Base-by-base conservation (phyloP, 2,113 vertebrate genomes). In the Vombatus ursinus region DNA sequence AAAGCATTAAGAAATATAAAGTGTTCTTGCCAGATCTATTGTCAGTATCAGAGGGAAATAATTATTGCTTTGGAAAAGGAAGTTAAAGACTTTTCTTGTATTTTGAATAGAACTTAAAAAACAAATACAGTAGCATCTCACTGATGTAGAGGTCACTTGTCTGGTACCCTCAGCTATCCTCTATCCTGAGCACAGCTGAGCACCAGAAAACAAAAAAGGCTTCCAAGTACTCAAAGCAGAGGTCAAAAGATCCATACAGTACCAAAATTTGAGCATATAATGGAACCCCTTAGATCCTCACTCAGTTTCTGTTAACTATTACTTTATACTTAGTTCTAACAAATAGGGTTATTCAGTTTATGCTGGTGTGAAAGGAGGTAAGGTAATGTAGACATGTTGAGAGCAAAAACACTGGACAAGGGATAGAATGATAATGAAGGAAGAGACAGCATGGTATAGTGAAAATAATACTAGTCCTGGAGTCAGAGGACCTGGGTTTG, bases 31-130 rank as follows among this genome's bases (percentile, higher is more conserved):
- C 28, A 50, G 22, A 90, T 90, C 90, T 50, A 12, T 31, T 90
- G 12, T 90, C 14, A 50, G 25, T 12, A 90, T 90, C 68, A 44
- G 68, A 84, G 68, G 19, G 6, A 84, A 84, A 84, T 84, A 84
- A n/a, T 92, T 94, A 14, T 89, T 91, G 52, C 49, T 95, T 96
- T 57, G 96, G 96, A 96, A 68, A 92, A 50, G 49, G 57, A 57
- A 95, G 12, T 52, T 94, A 52, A 44, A 93, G 53, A 52, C 37
- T 95, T 68, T 77, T 93, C 52, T 8, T 57, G 92, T 26, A 53
- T 94, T 90, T 54, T 57, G 19, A 49, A 23, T 31, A 8, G 23
- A 50, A 3, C 3, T 49, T 54, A 4, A 68, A 28, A 57, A 68
- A 37, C 25, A 54, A 25, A 52, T 52, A 77, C 12, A 77, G 37